Conservation (phyloP, 2,113 vertebrate genomes). For the Gymnocephalus cernua region DNA sequence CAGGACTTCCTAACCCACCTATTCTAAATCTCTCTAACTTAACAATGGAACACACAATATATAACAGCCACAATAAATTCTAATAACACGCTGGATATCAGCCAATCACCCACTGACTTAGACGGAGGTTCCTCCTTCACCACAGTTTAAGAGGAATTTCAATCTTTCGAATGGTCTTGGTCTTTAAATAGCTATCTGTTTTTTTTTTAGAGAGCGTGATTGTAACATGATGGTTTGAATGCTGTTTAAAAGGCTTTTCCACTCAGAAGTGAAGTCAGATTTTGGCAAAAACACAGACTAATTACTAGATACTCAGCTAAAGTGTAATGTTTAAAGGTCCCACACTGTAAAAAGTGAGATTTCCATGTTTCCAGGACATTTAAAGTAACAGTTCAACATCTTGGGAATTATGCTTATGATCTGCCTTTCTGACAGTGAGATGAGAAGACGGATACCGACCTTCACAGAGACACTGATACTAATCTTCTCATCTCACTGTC, state of each 20-base stretch:
- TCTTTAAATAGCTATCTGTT: not conserved
- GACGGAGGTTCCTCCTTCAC: not conserved
- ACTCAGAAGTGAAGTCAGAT: not conserved
- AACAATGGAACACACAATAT: conserved; percentile 1
- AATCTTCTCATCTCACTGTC: not conserved
- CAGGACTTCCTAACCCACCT: conserved; percentile 31
- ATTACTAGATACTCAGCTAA: no score
- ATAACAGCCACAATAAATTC: not conserved
- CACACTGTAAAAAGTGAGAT: no score
- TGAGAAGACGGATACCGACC: not conserved
- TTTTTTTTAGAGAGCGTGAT: not conserved
- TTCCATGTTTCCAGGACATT: no score
- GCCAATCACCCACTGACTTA: conserved; percentile 3
- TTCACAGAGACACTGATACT: no score
- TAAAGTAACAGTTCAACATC: no score
- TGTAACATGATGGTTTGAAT: not conserved
- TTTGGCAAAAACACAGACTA: not conserved
- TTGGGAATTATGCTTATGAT: no score
- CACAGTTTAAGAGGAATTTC: not conserved
- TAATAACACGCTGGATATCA: conserved; percentile 15
- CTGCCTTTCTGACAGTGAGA: not conserved
- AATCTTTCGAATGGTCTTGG: not conserved
- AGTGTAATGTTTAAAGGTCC: no score
- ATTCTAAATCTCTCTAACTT: conserved; percentile 22
- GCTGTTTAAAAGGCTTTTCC: not conserved